Percentiles rank a stretch among this genome's conserved stretches.
These are phyloP conservation scores for pig (Sus scrofa) DNA, from an alignment of 2,113 vertebrate genomes.

Conservation along the genomic window T2T-Sscrofa CM000812.6:19444001-19444500, in stretches of 20 bases:
- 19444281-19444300: background rate
- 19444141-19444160: background rate
- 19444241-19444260: background rate
- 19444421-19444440: background rate
- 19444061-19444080: slow-evolving; percentile 56
- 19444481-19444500: background rate
- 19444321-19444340: background rate
- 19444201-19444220: background rate
- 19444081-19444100: background rate
- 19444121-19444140: slow-evolving; percentile 41
- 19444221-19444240: background rate
- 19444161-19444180: background rate
- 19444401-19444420: background rate
- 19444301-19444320: background rate
- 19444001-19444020: slow-evolving; percentile 66
- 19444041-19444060: slow-evolving; percentile 51
- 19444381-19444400: background rate
- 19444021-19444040: background rate
- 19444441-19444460: background rate
- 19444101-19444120: slow-evolving; percentile 35
- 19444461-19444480: background rate
- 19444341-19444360: slow-evolving; percentile 3
- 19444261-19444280: background rate
- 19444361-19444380: background rate
- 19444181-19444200: background rate